phyloP scores from a whole-genome alignment of 2,113 vertebrate genomes.

The Calonectris borealis region DNA sequence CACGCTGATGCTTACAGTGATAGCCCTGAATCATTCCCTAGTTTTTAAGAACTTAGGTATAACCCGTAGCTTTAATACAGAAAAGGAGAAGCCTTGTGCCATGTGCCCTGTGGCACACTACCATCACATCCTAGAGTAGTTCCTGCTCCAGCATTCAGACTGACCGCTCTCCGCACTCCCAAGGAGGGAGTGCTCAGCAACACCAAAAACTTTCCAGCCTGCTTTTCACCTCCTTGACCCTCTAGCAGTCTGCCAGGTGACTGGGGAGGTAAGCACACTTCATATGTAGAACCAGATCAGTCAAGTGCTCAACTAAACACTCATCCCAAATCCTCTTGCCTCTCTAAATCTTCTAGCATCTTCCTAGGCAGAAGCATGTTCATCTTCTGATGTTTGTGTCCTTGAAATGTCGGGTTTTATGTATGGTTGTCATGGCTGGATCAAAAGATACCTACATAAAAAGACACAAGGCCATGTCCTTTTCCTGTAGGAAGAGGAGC shows the following conservation, averaged over 20 bases:
- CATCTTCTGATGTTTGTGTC: not conserved
- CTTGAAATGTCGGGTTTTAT: not conserved
- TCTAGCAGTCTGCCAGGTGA: not conserved
- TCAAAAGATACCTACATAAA: not conserved
- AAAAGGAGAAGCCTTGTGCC: not conserved
- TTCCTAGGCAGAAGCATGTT: not conserved
- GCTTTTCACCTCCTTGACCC: not conserved
- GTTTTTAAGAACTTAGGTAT: not conserved
- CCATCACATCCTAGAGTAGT: not conserved
- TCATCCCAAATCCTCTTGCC: not conserved
- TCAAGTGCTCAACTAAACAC: not conserved
- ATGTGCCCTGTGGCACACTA: not conserved
- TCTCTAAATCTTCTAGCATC: not conserved
- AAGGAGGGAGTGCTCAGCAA: not conserved
- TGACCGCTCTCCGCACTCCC: not conserved
- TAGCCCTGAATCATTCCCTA: not conserved
- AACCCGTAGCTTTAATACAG: not conserved
- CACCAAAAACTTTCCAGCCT: not conserved
- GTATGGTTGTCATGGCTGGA: not conserved
- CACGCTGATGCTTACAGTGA: not conserved
- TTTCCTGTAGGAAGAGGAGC: not conserved
- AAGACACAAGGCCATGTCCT: not conserved
- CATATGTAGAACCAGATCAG: not conserved
- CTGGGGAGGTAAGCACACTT: not conserved
- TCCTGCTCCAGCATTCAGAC: not conserved